Base-by-base conservation (phyloP, 2,888 invertebrate species). In the Diaprepes abbreviatus region DNA sequence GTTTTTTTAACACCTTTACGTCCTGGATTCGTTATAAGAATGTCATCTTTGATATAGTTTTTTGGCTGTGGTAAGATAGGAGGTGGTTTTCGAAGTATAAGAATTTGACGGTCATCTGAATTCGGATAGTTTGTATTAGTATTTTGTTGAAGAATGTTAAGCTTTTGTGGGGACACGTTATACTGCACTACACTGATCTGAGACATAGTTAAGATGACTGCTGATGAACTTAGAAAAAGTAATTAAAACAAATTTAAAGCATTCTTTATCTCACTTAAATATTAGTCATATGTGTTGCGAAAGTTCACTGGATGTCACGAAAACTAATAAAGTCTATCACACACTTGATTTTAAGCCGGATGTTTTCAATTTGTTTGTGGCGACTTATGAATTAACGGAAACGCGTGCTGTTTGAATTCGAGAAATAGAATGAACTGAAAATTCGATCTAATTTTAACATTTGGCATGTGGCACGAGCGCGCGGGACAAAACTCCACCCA, bases 81-180 rank as follows among this genome's bases (percentile, higher is more conserved):
- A 40, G 83, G 83, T 71, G 87, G 87, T 79, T 88, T 88, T 71
- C 86, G 83, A 77, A 89, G 83, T 63, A 88, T 87, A 40, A 88
- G 86, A 72, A 89, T 73, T 85, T 83, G 88, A 86, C 78, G 86
- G 84, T 77, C 78, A 52, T 58, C 75, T 66, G 17, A 85, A 86
- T 75, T 85, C 85, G 80, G 87, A 12, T 88, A 86, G 64, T 77
- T 88, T 80, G 87, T 87, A 85, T 88, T 89, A 83, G 88, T 87
- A 82, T 87, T 85, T 82, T 89, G 89, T 79, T 90, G 89, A 75
- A 90, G 87, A 85, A 90, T 89, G 85, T 88, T 82, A 80, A 88
- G 88, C 80, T 85, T 85, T 77, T 87, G 85, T 75, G 88, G 86
- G 5, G 66, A 28, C 84, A 88, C 87, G 84, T 86, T 87, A 80